These are phyloP conservation scores for Tipula helvola DNA, from an alignment of 2,888 invertebrate species.

Conservation along the genomic window DNA sequence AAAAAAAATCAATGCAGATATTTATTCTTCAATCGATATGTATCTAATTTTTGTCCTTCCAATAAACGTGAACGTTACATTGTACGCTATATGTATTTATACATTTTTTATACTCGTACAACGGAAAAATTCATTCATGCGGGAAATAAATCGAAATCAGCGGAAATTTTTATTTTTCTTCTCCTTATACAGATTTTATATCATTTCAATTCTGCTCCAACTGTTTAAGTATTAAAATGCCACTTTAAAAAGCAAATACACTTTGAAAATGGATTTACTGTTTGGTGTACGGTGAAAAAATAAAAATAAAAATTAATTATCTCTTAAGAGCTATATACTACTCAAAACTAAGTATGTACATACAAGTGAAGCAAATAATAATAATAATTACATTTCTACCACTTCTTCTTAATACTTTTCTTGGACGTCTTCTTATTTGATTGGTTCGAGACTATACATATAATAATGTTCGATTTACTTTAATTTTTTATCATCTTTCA, in stretches of 20 bases:
- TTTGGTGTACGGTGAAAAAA: background rate
- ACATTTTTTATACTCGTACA: background rate
- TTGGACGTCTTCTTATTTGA: background rate
- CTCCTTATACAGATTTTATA: background rate
- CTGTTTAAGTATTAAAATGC: background rate
- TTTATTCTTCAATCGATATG: background rate
- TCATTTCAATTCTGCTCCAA: background rate
- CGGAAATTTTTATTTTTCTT: background rate
- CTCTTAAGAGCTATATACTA: background rate
- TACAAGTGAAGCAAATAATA: background rate
- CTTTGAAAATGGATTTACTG: background rate
- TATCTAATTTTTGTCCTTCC: background rate
- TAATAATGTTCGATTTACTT: background rate
- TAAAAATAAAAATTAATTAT: background rate
- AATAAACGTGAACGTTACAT: background rate
- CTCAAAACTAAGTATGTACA: background rate
- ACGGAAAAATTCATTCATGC: background rate
- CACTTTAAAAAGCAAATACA: background rate
- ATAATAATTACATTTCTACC: background rate
- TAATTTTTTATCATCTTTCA: background rate
- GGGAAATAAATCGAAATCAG: background rate
- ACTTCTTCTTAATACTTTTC: background rate
- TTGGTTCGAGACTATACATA: background rate
- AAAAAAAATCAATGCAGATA: background rate
- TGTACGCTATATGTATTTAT: background rate